Evolutionary conservation across 2,888 invertebrate genomes (phyloP).

Genomic region (Girardia tigrina): DNA sequence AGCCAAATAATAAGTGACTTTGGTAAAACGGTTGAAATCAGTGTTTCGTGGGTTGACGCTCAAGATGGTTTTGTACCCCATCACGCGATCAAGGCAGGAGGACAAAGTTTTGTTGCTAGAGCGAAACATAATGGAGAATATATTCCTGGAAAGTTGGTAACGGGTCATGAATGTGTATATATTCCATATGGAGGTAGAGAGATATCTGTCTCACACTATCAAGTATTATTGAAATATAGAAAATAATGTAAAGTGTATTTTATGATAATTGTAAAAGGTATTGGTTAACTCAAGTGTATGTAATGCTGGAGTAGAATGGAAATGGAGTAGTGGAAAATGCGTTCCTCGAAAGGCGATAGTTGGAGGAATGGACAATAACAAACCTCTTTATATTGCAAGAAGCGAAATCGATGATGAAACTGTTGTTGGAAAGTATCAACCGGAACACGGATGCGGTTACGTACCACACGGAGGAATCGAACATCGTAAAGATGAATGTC

Average conservation of each 20-base stretch:
- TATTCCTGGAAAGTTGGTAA: background rate
- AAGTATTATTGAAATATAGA: background rate
- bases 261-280: background rate
- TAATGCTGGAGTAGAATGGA: background rate
- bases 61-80: conserved; percentile 8
- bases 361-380: background rate
- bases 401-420: background rate
- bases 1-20: conserved; percentile 8
- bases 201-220: background rate
- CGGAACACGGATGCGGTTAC: background rate
- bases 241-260: too few relatives aligned
- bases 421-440: conserved; percentile 6
- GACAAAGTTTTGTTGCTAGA: background rate
- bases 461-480: background rate
- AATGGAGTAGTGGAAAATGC: background rate
- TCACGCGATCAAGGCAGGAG: conserved; percentile 24
- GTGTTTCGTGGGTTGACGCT: conserved; percentile 21
- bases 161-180: background rate
- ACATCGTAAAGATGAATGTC: background rate
- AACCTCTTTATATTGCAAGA: background rate
- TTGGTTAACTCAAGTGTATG: background rate
- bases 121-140: background rate
- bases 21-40: conserved; percentile 26
- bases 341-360: background rate
- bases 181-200: conserved; percentile 21